Conservation (phyloP, 1,140 invertebrate genomes). For the Drosophila repletoides region DNA sequence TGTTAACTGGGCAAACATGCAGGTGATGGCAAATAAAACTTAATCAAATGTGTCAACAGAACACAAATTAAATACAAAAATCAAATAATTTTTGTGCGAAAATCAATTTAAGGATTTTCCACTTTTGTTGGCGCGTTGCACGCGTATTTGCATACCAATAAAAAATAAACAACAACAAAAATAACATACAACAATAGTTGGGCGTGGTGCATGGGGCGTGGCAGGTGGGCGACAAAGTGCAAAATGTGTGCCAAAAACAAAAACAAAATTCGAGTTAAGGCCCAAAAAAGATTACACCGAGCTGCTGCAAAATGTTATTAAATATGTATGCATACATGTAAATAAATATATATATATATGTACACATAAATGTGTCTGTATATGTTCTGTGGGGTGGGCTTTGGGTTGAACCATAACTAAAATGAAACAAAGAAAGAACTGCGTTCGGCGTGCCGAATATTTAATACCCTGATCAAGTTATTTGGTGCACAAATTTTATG, state of each 20-base stretch:
- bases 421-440: conserved; percentile 4
- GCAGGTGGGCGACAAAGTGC: conserved; percentile 55
- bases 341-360: conserved; percentile 23
- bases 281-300: conserved; percentile 64
- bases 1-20: conserved; percentile 77
- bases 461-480: too few species aligned
- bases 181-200: conserved; percentile 6
- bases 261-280: conserved; percentile 37
- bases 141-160: conserved; percentile 66
- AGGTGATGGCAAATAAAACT: conserved; percentile 79
- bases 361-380: conserved; percentile 5
- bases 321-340: conserved; percentile 66
- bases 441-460: too few species aligned
- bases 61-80: conserved; percentile 68
- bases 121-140: conserved; percentile 6
- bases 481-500: too few species aligned
- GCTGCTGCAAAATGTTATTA: conserved; percentile 67
- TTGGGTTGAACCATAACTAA: neutral
- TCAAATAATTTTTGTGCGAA: conserved; percentile 73
- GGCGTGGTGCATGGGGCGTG: conserved; percentile 3
- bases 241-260: conserved; percentile 65
- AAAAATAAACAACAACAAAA: conserved; percentile 14
- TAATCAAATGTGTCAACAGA: conserved; percentile 77
- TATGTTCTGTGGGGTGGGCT: neutral
- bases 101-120: conserved; percentile 77